Conservation (phyloP, 2,888 invertebrate species). For the Antheraea yamamai region DNA sequence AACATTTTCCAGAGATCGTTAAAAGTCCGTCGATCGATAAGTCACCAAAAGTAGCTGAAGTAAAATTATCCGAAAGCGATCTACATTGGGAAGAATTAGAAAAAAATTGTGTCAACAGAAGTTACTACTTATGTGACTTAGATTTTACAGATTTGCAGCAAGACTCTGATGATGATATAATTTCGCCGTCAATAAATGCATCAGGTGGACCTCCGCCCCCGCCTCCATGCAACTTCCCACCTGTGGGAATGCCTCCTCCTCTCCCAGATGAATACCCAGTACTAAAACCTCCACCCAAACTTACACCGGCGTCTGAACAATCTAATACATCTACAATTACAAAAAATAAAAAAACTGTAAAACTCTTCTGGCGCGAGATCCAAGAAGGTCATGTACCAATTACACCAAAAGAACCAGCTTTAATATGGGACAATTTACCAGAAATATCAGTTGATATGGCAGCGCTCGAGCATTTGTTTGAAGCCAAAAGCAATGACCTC, state of each 20-base stretch:
- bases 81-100: constrained; percentile 96
- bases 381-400: constrained; percentile 86
- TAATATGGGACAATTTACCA: constrained; percentile 96
- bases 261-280: constrained; percentile 74
- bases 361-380: constrained; percentile 98
- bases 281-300: constrained; percentile 66
- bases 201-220: constrained; percentile 90
- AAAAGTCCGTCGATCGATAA: constrained; percentile 87
- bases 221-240: constrained; percentile 85
- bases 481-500: constrained; percentile 97
- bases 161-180: constrained; percentile 92
- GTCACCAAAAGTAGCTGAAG: constrained; percentile 84
- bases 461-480: constrained; percentile 97
- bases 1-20: constrained; percentile 81
- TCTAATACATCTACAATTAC: constrained; percentile 77
- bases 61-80: constrained; percentile 95
- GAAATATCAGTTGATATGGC: constrained; percentile 94
- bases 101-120: constrained; percentile 87
- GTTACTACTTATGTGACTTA: constrained; percentile 94
- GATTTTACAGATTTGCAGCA: constrained; percentile 97
- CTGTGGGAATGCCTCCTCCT: constrained; percentile 70
- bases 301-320: constrained; percentile 55
- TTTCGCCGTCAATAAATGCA: constrained; percentile 85
- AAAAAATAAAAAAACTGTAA: constrained; percentile 97
- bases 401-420: constrained; percentile 84